Percentiles rank a stretch among this genome's conserved stretches.
These are phyloP conservation scores for Meganola albula DNA, from an alignment of 2,888 invertebrate genomes.

Conservation along the genomic window DNA sequence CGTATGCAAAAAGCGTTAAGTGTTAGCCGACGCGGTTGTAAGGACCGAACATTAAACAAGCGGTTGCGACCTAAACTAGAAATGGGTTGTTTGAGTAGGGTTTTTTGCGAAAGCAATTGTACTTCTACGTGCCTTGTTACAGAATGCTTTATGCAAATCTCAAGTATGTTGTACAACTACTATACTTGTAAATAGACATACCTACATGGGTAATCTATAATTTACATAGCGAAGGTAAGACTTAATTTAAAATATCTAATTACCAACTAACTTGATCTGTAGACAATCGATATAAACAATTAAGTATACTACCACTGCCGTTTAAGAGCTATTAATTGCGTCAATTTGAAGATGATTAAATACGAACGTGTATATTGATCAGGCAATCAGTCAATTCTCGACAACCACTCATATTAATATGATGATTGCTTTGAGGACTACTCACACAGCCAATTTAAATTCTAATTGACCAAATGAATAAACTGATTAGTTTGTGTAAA, in stretches of 20 bases:
- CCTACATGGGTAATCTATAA: too few species aligned
- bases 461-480: too few species aligned
- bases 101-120: slow-evolving; percentile 76
- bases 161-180: slow-evolving; percentile 40
- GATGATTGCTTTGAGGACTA: slow-evolving; percentile 44
- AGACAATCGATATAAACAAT: slow-evolving; percentile 33
- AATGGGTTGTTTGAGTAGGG: slow-evolving; percentile 77
- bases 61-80: slow-evolving; percentile 72
- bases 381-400: slow-evolving; percentile 53
- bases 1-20: slow-evolving; percentile 78
- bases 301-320: slow-evolving; percentile 31
- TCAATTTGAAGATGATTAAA: slow-evolving; percentile 52
- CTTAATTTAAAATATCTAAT: too few species aligned
- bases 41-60: slow-evolving; percentile 76
- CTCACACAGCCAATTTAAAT: slow-evolving; percentile 24
- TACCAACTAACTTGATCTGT: slow-evolving; percentile 18
- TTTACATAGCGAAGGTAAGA: too few species aligned
- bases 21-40: slow-evolving; percentile 74
- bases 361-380: slow-evolving; percentile 45
- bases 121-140: slow-evolving; percentile 75
- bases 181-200: too few species aligned
- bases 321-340: slow-evolving; percentile 45
- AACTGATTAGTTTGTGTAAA: too few species aligned
- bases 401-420: slow-evolving; percentile 48
- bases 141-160: slow-evolving; percentile 74